Evolutionary conservation across 2,797 vertebrate genomes (phyloP), one percentile per base, ranked within the genome.

Genomic region (Sebastes hubbsi): DNA sequence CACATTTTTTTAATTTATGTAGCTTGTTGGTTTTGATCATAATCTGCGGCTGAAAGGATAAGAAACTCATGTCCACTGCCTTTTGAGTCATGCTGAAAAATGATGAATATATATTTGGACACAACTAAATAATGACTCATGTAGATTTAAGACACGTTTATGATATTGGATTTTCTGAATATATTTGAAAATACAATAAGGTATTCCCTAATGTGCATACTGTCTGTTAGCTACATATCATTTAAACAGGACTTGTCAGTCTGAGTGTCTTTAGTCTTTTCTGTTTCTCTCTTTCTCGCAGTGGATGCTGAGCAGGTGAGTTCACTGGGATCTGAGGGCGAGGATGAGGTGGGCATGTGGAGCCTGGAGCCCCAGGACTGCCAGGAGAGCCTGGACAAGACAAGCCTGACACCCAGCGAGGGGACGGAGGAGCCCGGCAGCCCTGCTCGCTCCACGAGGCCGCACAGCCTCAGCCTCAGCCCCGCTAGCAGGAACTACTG

Each of bases 331-430:
- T 96, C 96, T n/a, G 96, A 96, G 75, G 96, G 94, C 49, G 95
- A 96, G 81, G 95, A 96, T 96, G 95, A 96, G 71, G 92, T 90
- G 60, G 89, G 92, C 10, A 84, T 92, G 63, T 96, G 95, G 95
- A 92, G 92, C 85, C 85, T 94, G 87, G 96, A 96, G 84, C 91
- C 87, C 72, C 92, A 91, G 90, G 95, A 96, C 83, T 90, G 88
- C 85, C 93, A 92, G 85, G 95, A 95, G 86, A 93, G 87, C 89
- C 91, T 93, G 87, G 93, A 95, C 77, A 95, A 95, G 89, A 91
- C 91, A 0, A 96, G 95, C 81, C 87, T 95, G 92, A 96, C 94
- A 0, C 90, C 94, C 68, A 96, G 94, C 24, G 95, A 95, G 89
- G 95, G 91, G 64, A 95, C 94, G 4, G 94, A 91, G 49, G 94